Evolutionary conservation across 2,797 vertebrate genomes (phyloP), one percentile per base, ranked within the genome.

Genomic region (Tangara arthus): DNA sequence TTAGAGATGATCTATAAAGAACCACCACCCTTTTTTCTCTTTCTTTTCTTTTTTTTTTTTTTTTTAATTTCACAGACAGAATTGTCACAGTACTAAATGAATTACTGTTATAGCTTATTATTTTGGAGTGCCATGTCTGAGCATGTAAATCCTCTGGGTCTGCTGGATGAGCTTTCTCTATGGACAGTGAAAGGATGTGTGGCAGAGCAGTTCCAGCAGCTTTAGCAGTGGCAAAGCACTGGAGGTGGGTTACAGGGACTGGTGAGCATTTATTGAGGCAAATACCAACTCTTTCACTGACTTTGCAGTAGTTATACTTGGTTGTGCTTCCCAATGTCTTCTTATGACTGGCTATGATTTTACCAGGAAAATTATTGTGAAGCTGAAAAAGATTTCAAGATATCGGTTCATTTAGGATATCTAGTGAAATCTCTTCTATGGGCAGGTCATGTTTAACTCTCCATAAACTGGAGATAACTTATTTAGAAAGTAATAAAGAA

Each of bases 151-250:
- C 50, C 34, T 46, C 27, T 15, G 15, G 2, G 16, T 82, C 8
- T 89, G 55, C 41, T 66, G 52, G 68, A 73, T 52, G 56, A 77
- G 6, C 23, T 60, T 73, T 64, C 78, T 73, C 15, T 41, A 8
- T 0, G 6, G 37, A 26, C 60, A 53, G 9, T 15, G 52, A 66
- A 63, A 1, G 0, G 75, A 16, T 8, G 4, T 4, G 17, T 30
- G 37, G 6, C 37, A 44, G 26, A 41, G 11, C 11, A 52, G 34
- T 6, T 61, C 11, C 32, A 72, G 35, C 21, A 49, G 9, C 52
- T 46, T 30, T 47, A 57, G 37, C 26, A 47, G 42, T 4, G 19
- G 23, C 30, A 30, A 37, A 27, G 32, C 53, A 20, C 34, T 4
- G 2, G 15, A 22, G 12, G 3, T 0, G 32, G 73, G 28, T 18